Evolutionary conservation across 2,797 vertebrate species (phyloP), one percentile per base, ranked within the genome.

Genomic region (Cichlasoma orientale): DNA sequence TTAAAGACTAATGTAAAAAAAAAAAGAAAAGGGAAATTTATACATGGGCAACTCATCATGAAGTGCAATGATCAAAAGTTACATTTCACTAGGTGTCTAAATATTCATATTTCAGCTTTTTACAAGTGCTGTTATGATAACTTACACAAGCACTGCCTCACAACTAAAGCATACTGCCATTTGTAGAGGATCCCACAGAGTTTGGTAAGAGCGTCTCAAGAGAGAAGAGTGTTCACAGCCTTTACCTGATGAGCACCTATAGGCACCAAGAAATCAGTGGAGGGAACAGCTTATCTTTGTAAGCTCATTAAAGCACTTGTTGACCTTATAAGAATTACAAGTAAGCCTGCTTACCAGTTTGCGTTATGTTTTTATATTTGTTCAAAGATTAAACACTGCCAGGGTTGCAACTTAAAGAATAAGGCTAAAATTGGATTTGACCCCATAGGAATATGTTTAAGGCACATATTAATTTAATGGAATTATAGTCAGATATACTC

Each of bases 251-350:
- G 18, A n/a, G 44, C 41, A 50, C 63, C 44, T 50, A 41, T 50
- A 29, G 63, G 25, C 41, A 50, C 13, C 50, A 25, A 29, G 44
- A 68, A 41, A 50, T 50, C 44, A 68, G 18, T 1, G 11, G 41
- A 68, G 63, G 29, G 63, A 50, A 68, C 44, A 29, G 41, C 41
- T 68, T 68, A 50, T 68, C 25, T 68, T 29, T 68, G 44, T 68
- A 50, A 68, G 63, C 44, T 68, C 25, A 68, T n/a, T 68, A 50
- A 68, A 68, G 25, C 11, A 50, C 63, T 50, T 50, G 63, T 68
- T 68, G 63, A 50, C 63, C 44, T 50, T 27, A 68, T 68, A 68
- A 68, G 18, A 50, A 50, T 68, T 68, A 68, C 25, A 68, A 50
- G 44, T 68, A 29, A 50, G 63, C 41, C 63, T 50, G 25, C 63